phyloP scores from a whole-genome alignment of 2,888 invertebrate genomes.

The Halocaridina rubra region DNA sequence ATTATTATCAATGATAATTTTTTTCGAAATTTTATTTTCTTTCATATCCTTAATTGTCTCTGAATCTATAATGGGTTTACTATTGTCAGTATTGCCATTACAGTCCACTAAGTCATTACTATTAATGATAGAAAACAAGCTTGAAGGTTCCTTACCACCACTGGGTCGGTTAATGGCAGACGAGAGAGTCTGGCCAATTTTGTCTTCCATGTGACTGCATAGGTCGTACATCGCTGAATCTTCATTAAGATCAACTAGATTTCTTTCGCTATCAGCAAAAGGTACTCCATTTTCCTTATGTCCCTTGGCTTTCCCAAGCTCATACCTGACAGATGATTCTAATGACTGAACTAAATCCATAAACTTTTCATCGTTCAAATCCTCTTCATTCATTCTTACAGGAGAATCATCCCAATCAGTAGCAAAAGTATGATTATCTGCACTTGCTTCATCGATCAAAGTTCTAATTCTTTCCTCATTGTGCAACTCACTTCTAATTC shows the following conservation, averaged over 20 bases:
- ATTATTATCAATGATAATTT: no score
- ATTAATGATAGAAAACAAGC: background rate
- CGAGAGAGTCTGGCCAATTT: conserved; percentile 40
- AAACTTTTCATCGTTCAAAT: conserved; percentile 28
- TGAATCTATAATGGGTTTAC: background rate
- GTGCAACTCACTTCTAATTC: background rate
- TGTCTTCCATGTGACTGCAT: conserved; percentile 44
- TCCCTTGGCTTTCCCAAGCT: background rate
- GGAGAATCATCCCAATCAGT: conserved; percentile 32
- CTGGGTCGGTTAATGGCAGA: conserved; percentile 1
- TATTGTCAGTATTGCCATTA: background rate
- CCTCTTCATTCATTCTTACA: background rate
- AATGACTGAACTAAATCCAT: conserved; percentile 23
- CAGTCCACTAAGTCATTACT: background rate
- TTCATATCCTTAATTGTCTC: background rate
- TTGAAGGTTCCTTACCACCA: background rate
- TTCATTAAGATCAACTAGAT: conserved; percentile 20
- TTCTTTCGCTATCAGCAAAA: background rate
- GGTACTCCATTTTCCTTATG: background rate
- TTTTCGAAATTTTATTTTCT: background rate
- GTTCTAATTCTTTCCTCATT: conserved; percentile 11
- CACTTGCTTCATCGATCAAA: conserved; percentile 27
- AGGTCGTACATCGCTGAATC: conserved; percentile 55
- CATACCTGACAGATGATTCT: conserved; percentile 11
- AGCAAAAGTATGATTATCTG: background rate